Evolutionary conservation across 2,113 vertebrate genomes (phyloP).

Genomic region (Helogale parvula): DNA sequence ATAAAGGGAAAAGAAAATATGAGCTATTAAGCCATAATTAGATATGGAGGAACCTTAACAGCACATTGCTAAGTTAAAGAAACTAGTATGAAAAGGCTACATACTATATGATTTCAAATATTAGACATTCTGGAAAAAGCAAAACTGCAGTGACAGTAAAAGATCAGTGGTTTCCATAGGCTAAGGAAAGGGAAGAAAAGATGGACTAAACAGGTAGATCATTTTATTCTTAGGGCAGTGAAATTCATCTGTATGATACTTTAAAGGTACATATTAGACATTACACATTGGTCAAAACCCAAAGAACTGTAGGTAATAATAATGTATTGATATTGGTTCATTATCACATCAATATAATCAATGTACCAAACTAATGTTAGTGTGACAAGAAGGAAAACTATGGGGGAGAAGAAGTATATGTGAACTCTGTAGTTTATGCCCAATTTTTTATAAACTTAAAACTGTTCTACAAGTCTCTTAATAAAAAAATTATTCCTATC

Average conservation of each 20-base stretch:
- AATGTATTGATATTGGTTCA: not conserved
- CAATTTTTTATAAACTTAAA: not conserved
- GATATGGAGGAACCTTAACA: not conserved
- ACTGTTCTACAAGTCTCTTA: not conserved
- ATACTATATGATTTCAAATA: not conserved
- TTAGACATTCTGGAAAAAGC: not conserved
- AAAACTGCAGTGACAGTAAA: not conserved
- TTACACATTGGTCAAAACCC: not conserved
- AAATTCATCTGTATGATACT: not conserved
- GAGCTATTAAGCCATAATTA: not conserved
- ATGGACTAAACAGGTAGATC: not conserved
- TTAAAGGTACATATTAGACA: not conserved
- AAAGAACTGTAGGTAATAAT: not conserved
- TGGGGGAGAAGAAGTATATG: not conserved
- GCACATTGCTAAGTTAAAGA: not conserved
- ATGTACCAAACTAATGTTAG: not conserved
- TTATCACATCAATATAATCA: not conserved
- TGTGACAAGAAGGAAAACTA: not conserved
- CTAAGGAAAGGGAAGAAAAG: not conserved
- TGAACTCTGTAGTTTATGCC: not conserved
- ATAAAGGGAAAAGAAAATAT: not conserved
- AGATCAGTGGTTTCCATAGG: not conserved
- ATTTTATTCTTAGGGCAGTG: not conserved
- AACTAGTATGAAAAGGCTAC: not conserved
- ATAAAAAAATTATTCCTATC: not conserved